These are phyloP conservation scores for Nebria ingens DNA, from an alignment of 1,140 invertebrate genomes.

Conservation along the genomic window DNA sequence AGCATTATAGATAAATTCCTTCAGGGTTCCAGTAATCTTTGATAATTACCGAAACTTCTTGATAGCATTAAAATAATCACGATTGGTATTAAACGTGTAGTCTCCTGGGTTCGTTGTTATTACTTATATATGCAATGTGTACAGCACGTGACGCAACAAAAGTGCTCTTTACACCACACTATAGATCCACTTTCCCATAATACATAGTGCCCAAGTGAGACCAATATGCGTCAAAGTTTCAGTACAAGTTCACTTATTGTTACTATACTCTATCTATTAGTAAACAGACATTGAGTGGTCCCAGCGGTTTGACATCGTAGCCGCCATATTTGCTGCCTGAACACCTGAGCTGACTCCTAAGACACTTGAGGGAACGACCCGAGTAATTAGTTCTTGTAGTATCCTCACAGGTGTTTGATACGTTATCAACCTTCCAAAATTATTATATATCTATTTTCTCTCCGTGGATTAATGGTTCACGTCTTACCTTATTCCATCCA, in stretches of 20 bases:
- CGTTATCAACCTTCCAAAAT: constrained; percentile 1
- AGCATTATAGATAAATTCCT: no score
- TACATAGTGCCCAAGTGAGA: background rate
- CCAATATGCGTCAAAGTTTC: constrained; percentile 5
- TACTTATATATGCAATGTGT: no score
- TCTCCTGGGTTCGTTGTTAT: no score
- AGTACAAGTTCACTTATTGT: constrained; percentile 6
- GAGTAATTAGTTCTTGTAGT: constrained; percentile 1
- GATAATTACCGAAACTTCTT: no score
- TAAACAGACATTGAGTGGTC: constrained; percentile 7
- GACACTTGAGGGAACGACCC: background rate
- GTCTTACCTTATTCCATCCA: background rate
- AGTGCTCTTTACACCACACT: no score
- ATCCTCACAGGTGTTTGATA: constrained; percentile 1
- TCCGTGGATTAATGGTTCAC: background rate
- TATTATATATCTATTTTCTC: background rate
- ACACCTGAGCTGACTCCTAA: background rate
- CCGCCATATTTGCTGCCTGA: constrained; percentile 1
- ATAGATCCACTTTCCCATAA: no score
- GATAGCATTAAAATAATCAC: no score
- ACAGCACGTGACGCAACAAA: no score
- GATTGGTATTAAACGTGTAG: no score
- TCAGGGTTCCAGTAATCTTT: no score
- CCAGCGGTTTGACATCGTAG: background rate
- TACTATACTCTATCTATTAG: background rate